Conservation (phyloP, 2,113 vertebrate genomes). For the Ranitomeya variabilis region DNA sequence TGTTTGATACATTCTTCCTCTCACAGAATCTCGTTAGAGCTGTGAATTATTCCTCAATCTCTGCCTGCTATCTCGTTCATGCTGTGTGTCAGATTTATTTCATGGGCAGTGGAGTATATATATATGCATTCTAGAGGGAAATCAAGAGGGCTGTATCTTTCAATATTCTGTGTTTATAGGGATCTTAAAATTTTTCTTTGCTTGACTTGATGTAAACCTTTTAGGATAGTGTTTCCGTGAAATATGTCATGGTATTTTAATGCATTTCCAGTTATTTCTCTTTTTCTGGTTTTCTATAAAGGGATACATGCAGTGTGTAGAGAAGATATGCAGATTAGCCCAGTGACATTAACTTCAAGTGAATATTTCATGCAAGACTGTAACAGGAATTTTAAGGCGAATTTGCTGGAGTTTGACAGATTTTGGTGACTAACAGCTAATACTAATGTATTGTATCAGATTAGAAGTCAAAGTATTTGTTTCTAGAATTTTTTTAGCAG, state of each 20-base stretch:
- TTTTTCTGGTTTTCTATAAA: background rate
- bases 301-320: background rate
- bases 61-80: constrained; percentile 26
- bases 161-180: background rate
- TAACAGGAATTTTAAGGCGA: background rate
- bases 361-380: background rate
- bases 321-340: background rate
- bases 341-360: background rate
- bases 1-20: constrained; percentile 35
- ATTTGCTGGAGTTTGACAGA: background rate
- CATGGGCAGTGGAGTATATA: background rate
- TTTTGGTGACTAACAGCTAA: background rate
- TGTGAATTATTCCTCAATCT: constrained; percentile 49
- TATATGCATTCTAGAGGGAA: constrained; percentile 1
- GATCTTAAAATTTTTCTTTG: background rate
- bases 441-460: background rate
- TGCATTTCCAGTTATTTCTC: background rate
- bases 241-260: background rate
- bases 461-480: no score
- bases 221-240: background rate
- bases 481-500: no score
- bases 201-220: background rate
- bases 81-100: constrained; percentile 44
- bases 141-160: background rate
- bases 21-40: constrained; percentile 48